Evolutionary conservation across 2,113 vertebrate genomes (phyloP), one percentile per base, ranked within the genome.

Genomic region (Phoxinus phoxinus): DNA sequence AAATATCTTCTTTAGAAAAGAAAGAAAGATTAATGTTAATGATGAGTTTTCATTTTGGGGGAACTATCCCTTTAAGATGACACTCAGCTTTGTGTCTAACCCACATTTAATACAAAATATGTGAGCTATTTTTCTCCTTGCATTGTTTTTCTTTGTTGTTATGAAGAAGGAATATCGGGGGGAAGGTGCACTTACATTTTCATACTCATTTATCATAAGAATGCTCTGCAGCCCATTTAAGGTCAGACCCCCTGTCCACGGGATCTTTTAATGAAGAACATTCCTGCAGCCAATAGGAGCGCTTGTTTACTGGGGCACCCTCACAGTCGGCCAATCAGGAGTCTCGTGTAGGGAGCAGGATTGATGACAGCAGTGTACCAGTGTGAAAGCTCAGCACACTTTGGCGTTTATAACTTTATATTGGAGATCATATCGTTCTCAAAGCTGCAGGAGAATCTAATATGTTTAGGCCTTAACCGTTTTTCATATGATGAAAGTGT

Each of bases 361-460:
- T 92, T 92, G 92, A 93, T 93, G 92, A 91, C 87, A 65, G 86
- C 86, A 89, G 89, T 90, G 88, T 91, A 90, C 91, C 91, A 86
- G 63, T 84, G 87, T 92, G 91, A 93, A 93, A 89, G 90, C 92
- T 93, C 90, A 85, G 87, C 91, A 83, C 91, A 90, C 92, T 91
- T 91, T 56, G 89, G 86, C 77, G 27, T 91, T 91, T 91, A 93
- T 93, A 93, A 92, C 91, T 51, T 89, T 11, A 44, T 44, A 37
- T 78, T 21, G 81, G 35, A 85, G 87, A 86, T 37, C 85, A 78
- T 89, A 61, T 91, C 90, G 88, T 87, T 90, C 90, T 88, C 2
- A 86, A 1, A 88, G 90, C 91, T 86, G 84, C 89, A 88, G 91
- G 90, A 92, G 92, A 92, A 92, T 88, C 87, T 91, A 93, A 92